These are phyloP conservation scores for Podargus strigoides DNA, from an alignment of 2,797 vertebrate genomes.

Conservation along the genomic window DNA sequence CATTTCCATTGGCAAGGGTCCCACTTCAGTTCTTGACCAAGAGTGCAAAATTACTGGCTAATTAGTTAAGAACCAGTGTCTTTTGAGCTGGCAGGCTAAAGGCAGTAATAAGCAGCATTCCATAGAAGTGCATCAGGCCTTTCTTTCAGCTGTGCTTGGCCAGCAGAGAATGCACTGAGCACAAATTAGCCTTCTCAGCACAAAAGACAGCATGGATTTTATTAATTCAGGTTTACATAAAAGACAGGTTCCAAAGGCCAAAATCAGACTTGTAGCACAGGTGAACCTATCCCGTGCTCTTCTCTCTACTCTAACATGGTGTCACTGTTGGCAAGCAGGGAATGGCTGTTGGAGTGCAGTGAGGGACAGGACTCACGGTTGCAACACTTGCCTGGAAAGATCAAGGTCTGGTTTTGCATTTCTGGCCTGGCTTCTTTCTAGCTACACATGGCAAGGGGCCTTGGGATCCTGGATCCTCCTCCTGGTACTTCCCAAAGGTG, in stretches of 20 bases:
- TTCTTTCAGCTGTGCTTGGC: not conserved
- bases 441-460: not conserved
- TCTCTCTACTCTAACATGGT: not conserved
- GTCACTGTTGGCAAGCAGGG: not conserved
- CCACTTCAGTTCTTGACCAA: not conserved
- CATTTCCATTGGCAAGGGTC: not conserved
- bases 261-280: not conserved
- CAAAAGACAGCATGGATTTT: not conserved
- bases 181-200: not conserved
- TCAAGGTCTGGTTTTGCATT: not conserved
- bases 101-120: not conserved
- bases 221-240: not conserved
- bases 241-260: not conserved
- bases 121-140: not conserved
- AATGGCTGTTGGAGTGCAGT: not conserved
- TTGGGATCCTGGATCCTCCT: not conserved
- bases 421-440: not conserved
- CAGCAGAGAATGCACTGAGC: not conserved
- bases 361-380: not conserved
- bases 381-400: not conserved
- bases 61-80: not conserved
- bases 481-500: not conserved
- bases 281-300: not conserved
- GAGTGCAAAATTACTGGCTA: not conserved
- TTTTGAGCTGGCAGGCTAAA: not conserved